These are phyloP conservation scores for Periophthalmus modestus DNA, from an alignment of 2,113 vertebrate genomes.

Conservation along the genomic window DNA sequence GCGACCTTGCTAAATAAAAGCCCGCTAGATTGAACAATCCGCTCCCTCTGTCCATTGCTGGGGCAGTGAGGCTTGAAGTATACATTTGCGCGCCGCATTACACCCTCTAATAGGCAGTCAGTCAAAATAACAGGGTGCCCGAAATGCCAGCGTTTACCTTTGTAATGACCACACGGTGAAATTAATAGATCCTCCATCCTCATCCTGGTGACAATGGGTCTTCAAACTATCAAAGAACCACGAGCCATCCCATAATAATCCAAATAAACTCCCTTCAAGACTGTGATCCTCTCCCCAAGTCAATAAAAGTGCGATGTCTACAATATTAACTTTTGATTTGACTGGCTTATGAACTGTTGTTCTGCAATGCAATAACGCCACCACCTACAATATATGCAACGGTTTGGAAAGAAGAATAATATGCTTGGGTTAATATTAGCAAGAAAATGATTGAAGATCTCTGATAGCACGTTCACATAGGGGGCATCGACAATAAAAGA, in stretches of 20 bases:
- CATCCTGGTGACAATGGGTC: constrained; percentile 31
- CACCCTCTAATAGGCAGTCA: constrained; percentile 73
- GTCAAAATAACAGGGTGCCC: constrained; percentile 72
- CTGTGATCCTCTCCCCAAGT: background rate
- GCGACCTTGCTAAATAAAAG: constrained; percentile 70
- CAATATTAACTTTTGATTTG: constrained; percentile 1
- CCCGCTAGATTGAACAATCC: constrained; percentile 56
- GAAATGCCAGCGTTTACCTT: constrained; percentile 74
- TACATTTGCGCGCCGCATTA: constrained; percentile 74
- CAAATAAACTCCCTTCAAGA: background rate
- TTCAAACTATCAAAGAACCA: constrained; percentile 48
- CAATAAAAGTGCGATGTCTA: background rate
- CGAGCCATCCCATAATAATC: background rate
- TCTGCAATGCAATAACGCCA: background rate
- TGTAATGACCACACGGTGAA: constrained; percentile 62
- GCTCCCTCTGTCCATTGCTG: constrained; percentile 59
- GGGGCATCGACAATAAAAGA: background rate
- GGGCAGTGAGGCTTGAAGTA: constrained; percentile 70
- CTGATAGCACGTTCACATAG: background rate
- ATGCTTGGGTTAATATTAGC: background rate
- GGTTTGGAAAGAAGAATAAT: constrained; percentile 6
- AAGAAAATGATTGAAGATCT: background rate
- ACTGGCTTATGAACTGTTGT: background rate
- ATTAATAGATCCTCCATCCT: constrained; percentile 63
- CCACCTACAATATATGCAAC: background rate